Percentiles rank a stretch among this genome's conserved stretches.
phyloP scores from a whole-genome alignment of 2,888 invertebrate species.

The Yponomeuta malinellus region DNA sequence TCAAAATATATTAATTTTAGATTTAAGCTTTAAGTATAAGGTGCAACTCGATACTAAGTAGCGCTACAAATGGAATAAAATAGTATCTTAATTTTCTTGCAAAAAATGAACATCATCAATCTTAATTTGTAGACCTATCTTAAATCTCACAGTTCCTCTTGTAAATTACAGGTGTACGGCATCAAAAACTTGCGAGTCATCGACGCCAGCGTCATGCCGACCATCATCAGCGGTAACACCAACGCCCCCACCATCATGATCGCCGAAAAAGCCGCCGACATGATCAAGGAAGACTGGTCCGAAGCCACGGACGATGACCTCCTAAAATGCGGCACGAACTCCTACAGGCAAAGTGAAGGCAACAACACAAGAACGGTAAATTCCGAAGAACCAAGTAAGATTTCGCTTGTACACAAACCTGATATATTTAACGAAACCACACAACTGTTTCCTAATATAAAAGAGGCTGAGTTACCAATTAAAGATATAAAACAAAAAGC shows the following conservation, averaged over 20 bases:
- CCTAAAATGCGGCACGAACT: slow-evolving; percentile 19
- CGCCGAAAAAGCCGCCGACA: slow-evolving; percentile 87
- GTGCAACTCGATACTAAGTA: neutral
- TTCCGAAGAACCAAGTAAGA: slow-evolving; percentile 25
- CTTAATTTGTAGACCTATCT: neutral
- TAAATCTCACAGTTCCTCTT: neutral
- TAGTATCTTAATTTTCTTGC: too few relatives aligned
- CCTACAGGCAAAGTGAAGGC: slow-evolving; percentile 17
- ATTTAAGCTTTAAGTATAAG: too few relatives aligned
- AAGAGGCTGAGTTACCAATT: neutral
- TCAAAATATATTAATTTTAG: too few relatives aligned
- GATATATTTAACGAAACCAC: slow-evolving; percentile 53
- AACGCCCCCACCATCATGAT: slow-evolving; percentile 91
- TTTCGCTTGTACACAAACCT: slow-evolving; percentile 18
- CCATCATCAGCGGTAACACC: slow-evolving; percentile 85
- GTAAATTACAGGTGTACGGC: slow-evolving; percentile 75
- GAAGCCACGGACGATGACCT: slow-evolving; percentile 27
- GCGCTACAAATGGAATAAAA: neutral
- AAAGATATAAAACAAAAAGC: neutral
- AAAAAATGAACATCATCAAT: too few relatives aligned
- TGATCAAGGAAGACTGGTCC: slow-evolving; percentile 85
- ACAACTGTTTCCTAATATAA: slow-evolving; percentile 38
- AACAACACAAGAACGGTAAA: slow-evolving; percentile 11
- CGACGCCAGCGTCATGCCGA: slow-evolving; percentile 90
- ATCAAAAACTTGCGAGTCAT: slow-evolving; percentile 82